Evolutionary conservation across 2,888 invertebrate species (phyloP), one percentile per base, ranked within the genome.

Genomic region (Aspidiotus destructor): DNA sequence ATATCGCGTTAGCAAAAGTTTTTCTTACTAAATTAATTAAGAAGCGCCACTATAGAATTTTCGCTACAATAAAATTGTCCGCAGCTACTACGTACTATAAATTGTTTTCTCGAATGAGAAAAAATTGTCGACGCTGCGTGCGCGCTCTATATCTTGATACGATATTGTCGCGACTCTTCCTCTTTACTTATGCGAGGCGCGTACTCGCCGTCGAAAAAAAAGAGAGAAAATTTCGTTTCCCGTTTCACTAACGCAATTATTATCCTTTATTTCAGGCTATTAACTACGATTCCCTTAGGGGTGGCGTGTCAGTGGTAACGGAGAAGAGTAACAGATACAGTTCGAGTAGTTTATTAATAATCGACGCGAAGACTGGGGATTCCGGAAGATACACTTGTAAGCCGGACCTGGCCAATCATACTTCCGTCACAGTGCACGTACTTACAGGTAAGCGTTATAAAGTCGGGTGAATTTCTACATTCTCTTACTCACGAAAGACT

Each of bases 381-480:
- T 71, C 71, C 16, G 71, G 71, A 64, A 71, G 64, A n/a, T 71
- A 71, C 61, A 71, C 71, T 41, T 71, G 71, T 64, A 70, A 71
- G 17, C 71, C 71, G 62, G 70, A 70, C 53, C 64, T 70, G 54
- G 71, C 71, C 28, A 71, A 71, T 71, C 71, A 70, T 55, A 70
- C 70, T 62, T 70, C 71, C 17, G 71, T 71, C 48, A 60, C 64
- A 11, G 71, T 71, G 17, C 71, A 71, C 17, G 71, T 71, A 44
- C 60, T 71, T 40, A 60, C 70, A n/a, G 71, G 71, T 71, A 68
- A 71, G 44, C 54, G 2, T 52, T 17, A 16, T 60, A 16, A 13
- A 9, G 17, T 16, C 13, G n/a, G 5, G 13, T 52, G 5, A 52
- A 13, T 52, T 52, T 52, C 13, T n/a, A n/a, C 1, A 52, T n/a